Evolutionary conservation across 2,797 vertebrate species (phyloP).

Genomic region (Benthosema pterotum): DNA sequence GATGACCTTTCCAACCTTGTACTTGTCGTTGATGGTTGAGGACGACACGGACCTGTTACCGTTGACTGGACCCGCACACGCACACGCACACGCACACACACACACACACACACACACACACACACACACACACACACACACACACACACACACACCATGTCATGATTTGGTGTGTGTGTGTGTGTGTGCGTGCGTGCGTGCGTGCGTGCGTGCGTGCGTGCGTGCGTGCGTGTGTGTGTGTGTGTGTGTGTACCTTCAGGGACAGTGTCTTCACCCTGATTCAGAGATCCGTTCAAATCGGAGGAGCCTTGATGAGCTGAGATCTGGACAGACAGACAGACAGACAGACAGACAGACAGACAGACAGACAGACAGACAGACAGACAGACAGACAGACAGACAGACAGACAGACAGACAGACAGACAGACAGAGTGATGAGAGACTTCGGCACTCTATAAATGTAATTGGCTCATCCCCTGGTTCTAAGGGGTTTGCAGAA

Average conservation of each 20-base stretch:
- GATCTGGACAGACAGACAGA: slow-evolving; percentile 67
- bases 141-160: background rate
- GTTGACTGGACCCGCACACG: slow-evolving; percentile 80
- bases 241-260: slow-evolving; percentile 80
- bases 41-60: slow-evolving; percentile 88
- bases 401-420: too few species aligned
- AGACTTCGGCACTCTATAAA: too few species aligned
- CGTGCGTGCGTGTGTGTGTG: too few species aligned
- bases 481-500: too few species aligned
- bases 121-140: background rate
- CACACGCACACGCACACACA: background rate
- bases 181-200: too few species aligned
- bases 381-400: too few species aligned
- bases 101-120: background rate
- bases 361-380: too few species aligned
- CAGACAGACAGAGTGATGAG: too few species aligned
- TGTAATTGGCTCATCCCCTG: too few species aligned
- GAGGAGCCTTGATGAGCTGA: slow-evolving; percentile 81
- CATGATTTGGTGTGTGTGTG: too few species aligned
- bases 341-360: too few species aligned
- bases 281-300: slow-evolving; percentile 86
- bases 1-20: slow-evolving; percentile 93
- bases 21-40: slow-evolving; percentile 90
- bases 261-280: slow-evolving; percentile 75
- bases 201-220: too few species aligned